Evolutionary conservation across 2,888 invertebrate genomes (phyloP).

Genomic region (Keiferia lycopersicella): DNA sequence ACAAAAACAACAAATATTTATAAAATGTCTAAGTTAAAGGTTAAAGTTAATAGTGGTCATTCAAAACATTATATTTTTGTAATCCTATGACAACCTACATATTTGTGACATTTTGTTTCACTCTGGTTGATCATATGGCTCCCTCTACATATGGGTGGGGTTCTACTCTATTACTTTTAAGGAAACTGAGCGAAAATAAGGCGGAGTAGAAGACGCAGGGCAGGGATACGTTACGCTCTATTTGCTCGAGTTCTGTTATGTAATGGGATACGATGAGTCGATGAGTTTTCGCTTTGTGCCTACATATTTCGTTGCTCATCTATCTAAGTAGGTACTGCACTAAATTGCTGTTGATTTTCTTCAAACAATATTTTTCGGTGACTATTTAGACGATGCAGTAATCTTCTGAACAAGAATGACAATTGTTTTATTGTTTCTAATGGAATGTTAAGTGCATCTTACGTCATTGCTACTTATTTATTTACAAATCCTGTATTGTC

Average conservation of each 20-base stretch:
- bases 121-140: too few relatives aligned
- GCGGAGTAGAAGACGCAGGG: not conserved
- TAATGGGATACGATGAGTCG: not conserved
- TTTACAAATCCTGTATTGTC: too few relatives aligned
- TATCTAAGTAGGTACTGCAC: not conserved
- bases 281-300: not conserved
- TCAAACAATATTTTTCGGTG: not conserved
- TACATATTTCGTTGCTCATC: not conserved
- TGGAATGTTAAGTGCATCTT: too few relatives aligned
- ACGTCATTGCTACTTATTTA: too few relatives aligned
- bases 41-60: too few relatives aligned
- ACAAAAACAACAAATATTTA: too few relatives aligned
- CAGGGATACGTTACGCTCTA: not conserved
- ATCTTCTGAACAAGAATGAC: not conserved
- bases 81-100: too few relatives aligned
- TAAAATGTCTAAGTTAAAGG: too few relatives aligned
- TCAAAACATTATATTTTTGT: too few relatives aligned
- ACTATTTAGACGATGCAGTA: not conserved
- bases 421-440: not conserved
- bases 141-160: too few relatives aligned
- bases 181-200: not conserved
- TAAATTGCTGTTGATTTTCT: not conserved
- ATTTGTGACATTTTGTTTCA: too few relatives aligned
- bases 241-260: not conserved
- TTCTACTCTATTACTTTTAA: too few relatives aligned